Conservation (phyloP, 2,113 vertebrate genomes). For the Ptychochromis oligacanthus region DNA sequence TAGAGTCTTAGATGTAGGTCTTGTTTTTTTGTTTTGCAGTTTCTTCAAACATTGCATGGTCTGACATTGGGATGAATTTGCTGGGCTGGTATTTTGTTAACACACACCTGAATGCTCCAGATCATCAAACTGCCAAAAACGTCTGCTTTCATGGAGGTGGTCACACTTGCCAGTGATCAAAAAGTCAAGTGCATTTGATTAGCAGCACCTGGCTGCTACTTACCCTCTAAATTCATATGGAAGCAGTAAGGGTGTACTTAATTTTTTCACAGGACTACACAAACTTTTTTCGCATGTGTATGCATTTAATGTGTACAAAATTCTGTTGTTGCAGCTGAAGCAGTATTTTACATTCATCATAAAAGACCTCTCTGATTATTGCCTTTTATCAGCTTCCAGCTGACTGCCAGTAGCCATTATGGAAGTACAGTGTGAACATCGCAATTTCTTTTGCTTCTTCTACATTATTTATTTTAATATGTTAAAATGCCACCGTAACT, state of each 20-base stretch:
- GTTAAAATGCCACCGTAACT: constrained; percentile 45
- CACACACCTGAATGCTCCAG: neutral
- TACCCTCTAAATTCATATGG: neutral
- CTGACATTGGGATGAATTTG: neutral
- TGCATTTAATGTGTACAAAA: neutral
- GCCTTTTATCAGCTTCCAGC: constrained; percentile 29
- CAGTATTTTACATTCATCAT: neutral
- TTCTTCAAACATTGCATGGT: no score
- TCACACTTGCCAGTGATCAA: neutral
- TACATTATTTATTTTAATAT: constrained; percentile 57
- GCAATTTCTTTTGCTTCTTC: constrained; percentile 32
- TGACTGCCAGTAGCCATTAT: constrained; percentile 18
- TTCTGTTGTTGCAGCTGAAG: constrained; percentile 3
- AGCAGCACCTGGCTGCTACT: neutral
- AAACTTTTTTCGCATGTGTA: neutral
- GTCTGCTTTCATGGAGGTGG: neutral
- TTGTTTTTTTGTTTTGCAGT: neutral
- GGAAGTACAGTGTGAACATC: constrained; percentile 28
- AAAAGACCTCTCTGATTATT: neutral
- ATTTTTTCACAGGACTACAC: neutral
- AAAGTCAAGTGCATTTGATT: neutral
- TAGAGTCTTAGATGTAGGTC: neutral
- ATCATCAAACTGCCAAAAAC: neutral
- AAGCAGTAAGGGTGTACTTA: neutral
- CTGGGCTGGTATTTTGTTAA: neutral